Percentiles rank a stretch among this genome's conserved stretches.
phyloP scores from a whole-genome alignment of 2,797 vertebrate genomes.

The Triplophysa bombifrons region DNA sequence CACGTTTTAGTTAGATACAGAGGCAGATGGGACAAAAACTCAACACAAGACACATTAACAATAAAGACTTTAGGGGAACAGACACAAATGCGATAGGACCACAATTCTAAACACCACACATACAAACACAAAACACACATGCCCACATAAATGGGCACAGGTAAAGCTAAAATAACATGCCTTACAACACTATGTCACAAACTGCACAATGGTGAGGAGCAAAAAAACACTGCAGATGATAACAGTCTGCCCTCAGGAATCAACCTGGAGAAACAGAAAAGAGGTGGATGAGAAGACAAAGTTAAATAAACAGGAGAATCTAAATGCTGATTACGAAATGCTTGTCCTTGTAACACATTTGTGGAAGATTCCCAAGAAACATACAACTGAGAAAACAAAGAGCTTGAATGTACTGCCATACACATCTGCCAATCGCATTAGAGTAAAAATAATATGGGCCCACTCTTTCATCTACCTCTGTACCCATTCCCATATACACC shows the following conservation, averaged over 20 bases:
- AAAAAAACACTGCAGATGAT: slow-evolving; percentile 45
- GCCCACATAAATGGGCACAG: slow-evolving; percentile 39
- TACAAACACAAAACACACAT: slow-evolving; percentile 24
- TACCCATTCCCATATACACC: slow-evolving; percentile 73
- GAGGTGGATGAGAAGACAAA: neutral
- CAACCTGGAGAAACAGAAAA: slow-evolving; percentile 64
- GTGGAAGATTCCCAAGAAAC: neutral
- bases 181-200: slow-evolving; percentile 44
- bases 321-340: neutral
- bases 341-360: neutral
- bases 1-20: slow-evolving; percentile 55
- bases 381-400: neutral
- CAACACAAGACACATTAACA: slow-evolving; percentile 38
- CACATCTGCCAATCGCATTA: neutral
- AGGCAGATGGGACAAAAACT: slow-evolving; percentile 47
- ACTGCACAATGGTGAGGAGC: slow-evolving; percentile 53
- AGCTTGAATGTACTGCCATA: neutral
- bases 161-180: slow-evolving; percentile 46
- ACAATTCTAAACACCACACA: slow-evolving; percentile 14
- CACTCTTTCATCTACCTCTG: slow-evolving; percentile 71
- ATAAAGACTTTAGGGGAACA: slow-evolving; percentile 20
- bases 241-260: slow-evolving; percentile 46
- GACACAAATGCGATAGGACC: slow-evolving; percentile 30
- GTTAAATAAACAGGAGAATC: neutral
- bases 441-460: neutral